phyloP scores from a whole-genome alignment of 2,888 invertebrate genomes.

The Stegana nigrithorax region DNA sequence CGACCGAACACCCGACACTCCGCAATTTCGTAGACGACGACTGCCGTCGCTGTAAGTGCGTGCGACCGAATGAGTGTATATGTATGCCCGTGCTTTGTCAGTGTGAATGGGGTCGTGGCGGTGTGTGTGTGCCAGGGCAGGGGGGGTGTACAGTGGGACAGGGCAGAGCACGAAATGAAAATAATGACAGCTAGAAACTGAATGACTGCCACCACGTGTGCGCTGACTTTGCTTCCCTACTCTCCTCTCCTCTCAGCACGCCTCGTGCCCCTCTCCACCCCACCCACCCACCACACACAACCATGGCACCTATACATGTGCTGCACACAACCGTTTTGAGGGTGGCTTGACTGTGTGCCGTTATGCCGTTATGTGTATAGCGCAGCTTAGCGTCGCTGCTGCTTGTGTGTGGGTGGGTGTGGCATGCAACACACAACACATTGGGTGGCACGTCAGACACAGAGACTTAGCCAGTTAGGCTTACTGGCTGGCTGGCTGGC shows the following conservation, averaged over 20 bases:
- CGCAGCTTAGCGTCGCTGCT: not conserved
- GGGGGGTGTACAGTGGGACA: slow-evolving; percentile 9
- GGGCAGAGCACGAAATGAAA: slow-evolving; percentile 46
- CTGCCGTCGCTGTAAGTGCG: slow-evolving; percentile 13
- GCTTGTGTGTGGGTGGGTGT: not conserved
- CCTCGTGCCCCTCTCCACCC: too few relatives aligned
- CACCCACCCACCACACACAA: too few relatives aligned
- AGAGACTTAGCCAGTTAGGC: not conserved
- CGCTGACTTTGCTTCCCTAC: too few relatives aligned
- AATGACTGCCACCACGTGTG: too few relatives aligned
- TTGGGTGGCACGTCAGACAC: not conserved
- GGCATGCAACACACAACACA: not conserved
- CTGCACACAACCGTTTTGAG: too few relatives aligned
- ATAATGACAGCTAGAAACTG: slow-evolving; percentile 44
- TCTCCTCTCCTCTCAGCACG: too few relatives aligned
- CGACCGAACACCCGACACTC: too few relatives aligned
- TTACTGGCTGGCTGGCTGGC: not conserved
- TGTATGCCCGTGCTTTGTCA: slow-evolving; percentile 18
- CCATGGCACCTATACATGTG: too few relatives aligned
- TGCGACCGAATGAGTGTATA: not conserved
- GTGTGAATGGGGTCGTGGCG: slow-evolving; percentile 48
- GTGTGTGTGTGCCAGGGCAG: slow-evolving; percentile 6
- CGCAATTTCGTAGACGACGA: not conserved
- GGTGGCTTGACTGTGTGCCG: too few relatives aligned
- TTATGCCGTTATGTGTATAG: slow-evolving; percentile 8